Conservation (phyloP, 2,113 vertebrate genomes). For the Hyperopisus bebe region DNA sequence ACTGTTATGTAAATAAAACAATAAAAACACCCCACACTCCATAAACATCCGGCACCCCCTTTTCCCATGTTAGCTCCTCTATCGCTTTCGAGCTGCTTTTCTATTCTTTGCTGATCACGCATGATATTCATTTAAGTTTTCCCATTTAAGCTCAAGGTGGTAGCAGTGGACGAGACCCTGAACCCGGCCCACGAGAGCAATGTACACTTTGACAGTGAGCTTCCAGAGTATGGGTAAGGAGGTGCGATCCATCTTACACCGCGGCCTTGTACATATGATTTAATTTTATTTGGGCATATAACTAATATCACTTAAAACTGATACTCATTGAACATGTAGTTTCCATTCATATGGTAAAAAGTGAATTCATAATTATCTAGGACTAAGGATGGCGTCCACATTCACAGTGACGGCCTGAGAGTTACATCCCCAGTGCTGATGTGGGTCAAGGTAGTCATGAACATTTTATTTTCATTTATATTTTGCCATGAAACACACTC, state of each 20-base stretch:
- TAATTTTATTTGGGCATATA: neutral
- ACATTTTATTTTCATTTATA: neutral
- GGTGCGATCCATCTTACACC: neutral
- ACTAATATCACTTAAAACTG: neutral
- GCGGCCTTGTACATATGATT: neutral
- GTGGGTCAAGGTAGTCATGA: constrained; percentile 82
- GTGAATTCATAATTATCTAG: constrained; percentile 48
- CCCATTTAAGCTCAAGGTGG: constrained; percentile 74
- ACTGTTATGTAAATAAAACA: neutral
- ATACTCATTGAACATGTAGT: neutral
- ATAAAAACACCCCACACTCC: neutral
- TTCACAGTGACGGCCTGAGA: constrained; percentile 73
- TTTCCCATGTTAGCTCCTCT: neutral
- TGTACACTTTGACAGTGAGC: constrained; percentile 83
- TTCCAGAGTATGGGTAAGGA: constrained; percentile 77
- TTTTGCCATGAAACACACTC: neutral
- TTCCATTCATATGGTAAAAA: neutral
- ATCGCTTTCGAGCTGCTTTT: neutral
- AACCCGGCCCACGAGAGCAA: constrained; percentile 70
- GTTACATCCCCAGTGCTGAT: constrained; percentile 90
- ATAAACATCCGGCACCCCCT: neutral
- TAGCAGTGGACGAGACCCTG: constrained; percentile 70
- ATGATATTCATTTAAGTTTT: neutral
- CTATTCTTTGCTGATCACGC: neutral
- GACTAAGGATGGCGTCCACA: constrained; percentile 78